Base-by-base conservation (phyloP, 2,888 invertebrate genomes). In the Alentia gelatinosa region DNA sequence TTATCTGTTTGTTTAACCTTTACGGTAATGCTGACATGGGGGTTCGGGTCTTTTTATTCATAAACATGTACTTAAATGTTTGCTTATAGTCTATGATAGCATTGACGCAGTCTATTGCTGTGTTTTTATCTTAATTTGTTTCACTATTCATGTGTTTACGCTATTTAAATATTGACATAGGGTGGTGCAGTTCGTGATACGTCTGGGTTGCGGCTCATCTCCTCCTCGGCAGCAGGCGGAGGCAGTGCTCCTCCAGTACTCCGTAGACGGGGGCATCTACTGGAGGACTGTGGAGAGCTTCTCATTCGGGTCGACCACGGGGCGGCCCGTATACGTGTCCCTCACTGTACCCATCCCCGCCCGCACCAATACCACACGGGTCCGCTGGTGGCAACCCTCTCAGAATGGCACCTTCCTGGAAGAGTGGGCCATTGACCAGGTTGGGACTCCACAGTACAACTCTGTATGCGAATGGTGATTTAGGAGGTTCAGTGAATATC, bases 341-440 rank as follows among this genome's bases (percentile, higher is more conserved):
- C 92, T 96, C 0, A 95, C 95, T 84, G 91, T 96, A 37, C 96
- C 96, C 19, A 93, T 93, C 9, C 93, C 93, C 89, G 95, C 95
- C 7, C 93, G 94, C 30, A 94, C 94, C 42, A 95, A 94, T 90
- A 92, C 95, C 40, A 95, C 95, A 5, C 94, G 94, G 88, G 83
- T 96, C 7, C 92, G 96, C 35, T 96, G 96, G 96, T 95, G 95
- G 94, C 96, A 96, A 92, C 95, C 96, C 0, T 95, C 95, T 0
- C 68, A 91, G 19, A 93, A 94, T 93, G 96, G 96, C 15, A 93
- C 91, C 4, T 95, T 94, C 91, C 89, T 92, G 37, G 95, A 95
- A 56, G 94, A 95, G 88, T 96, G 96, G 96, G 96, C 96, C 3
- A 94, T 96, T 30, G 96, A 96, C 92, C 96, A 96, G 95, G 96